phyloP scores from a whole-genome alignment of 2,888 invertebrate species.

The Cabera pusaria region DNA sequence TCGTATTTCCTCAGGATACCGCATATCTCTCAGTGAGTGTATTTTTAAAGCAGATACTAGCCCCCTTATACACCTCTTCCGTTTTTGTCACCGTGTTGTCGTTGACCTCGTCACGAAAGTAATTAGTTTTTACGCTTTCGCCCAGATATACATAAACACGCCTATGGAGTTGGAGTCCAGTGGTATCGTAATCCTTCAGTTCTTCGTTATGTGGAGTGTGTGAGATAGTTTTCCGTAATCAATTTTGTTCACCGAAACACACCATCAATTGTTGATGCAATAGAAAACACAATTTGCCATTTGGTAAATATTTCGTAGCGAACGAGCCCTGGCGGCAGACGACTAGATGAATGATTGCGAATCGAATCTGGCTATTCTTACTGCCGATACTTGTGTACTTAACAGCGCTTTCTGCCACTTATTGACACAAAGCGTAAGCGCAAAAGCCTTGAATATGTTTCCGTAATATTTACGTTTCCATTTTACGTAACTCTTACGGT shows the following conservation, averaged over 20 bases:
- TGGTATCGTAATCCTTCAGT: slow-evolving; percentile 10
- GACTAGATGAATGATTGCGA: slow-evolving; percentile 35
- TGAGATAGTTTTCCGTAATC: slow-evolving; percentile 23
- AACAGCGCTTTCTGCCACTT: slow-evolving; percentile 34
- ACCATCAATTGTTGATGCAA: slow-evolving; percentile 30
- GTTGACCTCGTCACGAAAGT: slow-evolving; percentile 48
- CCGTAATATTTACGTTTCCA: slow-evolving; percentile 51
- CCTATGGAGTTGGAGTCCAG: slow-evolving; percentile 11
- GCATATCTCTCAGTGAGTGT: slow-evolving; percentile 37
- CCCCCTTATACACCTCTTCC: slow-evolving; percentile 40
- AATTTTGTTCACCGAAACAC: slow-evolving; percentile 29
- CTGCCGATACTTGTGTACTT: slow-evolving; percentile 14
- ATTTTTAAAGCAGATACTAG: slow-evolving; percentile 28
- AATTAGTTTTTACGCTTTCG: slow-evolving; percentile 46
- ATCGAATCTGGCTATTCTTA: slow-evolving; percentile 38
- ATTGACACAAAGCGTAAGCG: no score
- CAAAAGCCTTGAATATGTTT: slow-evolving; percentile 39
- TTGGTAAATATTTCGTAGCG: slow-evolving; percentile 25
- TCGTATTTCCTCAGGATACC: slow-evolving; percentile 29
- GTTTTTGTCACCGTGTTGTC: slow-evolving; percentile 44
- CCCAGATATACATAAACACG: slow-evolving; percentile 26
- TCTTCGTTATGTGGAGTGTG: slow-evolving; percentile 13
- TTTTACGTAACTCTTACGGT: slow-evolving; percentile 49
- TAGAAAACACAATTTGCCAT: slow-evolving; percentile 26
- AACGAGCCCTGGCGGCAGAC: slow-evolving; percentile 23